Conservation (phyloP, 2,888 invertebrate genomes). For the Drosophila diplacantha region DNA sequence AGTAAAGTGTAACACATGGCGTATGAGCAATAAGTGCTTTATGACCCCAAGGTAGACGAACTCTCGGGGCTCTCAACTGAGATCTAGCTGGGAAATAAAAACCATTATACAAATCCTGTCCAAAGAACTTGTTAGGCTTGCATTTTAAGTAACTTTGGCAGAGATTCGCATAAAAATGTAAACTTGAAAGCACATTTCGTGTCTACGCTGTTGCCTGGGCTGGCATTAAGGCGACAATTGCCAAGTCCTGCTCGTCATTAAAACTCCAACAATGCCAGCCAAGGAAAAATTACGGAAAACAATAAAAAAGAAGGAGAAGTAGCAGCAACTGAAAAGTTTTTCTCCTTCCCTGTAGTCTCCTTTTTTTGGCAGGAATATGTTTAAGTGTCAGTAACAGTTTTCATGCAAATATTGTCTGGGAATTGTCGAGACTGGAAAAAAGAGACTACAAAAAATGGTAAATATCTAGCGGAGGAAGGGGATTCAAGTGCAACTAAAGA, state of each 20-base stretch:
- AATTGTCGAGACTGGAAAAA: conserved; percentile 40
- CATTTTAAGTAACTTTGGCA: conserved; percentile 35
- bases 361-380: conserved; percentile 62
- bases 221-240: conserved; percentile 67
- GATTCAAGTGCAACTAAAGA: conserved; percentile 22
- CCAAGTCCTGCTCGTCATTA: conserved; percentile 58
- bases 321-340: conserved; percentile 37
- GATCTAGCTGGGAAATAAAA: conserved; percentile 20
- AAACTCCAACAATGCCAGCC: conserved; percentile 59
- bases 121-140: conserved; percentile 34
- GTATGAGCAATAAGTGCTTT: conserved; percentile 63
- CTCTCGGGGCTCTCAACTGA: conserved; percentile 38
- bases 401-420: conserved; percentile 67
- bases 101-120: conserved; percentile 14
- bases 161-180: conserved; percentile 24
- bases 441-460: conserved; percentile 10
- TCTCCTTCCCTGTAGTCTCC: background rate
- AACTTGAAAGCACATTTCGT: conserved; percentile 41
- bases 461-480: conserved; percentile 2
- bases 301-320: conserved; percentile 50
- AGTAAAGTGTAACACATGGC: conserved; percentile 62
- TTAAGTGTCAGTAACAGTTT: conserved; percentile 68
- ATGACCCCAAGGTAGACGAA: conserved; percentile 57
- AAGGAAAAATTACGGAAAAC: conserved; percentile 47
- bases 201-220: conserved; percentile 44